phyloP scores from a whole-genome alignment of 1,140 invertebrate genomes.

The Eriocheir sinensis region DNA sequence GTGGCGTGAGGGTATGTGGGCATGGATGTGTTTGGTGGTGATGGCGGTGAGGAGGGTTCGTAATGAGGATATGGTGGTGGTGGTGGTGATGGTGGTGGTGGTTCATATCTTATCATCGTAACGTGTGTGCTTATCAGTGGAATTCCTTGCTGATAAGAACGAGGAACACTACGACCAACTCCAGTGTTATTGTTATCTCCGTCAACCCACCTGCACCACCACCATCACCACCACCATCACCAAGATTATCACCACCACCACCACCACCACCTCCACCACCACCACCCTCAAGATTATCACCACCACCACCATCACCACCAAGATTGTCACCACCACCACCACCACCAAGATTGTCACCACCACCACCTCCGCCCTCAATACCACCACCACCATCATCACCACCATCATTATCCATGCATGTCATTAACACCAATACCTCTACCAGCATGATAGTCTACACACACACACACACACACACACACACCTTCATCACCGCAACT shows the following conservation, averaged over 20 bases:
- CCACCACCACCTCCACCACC: neutral
- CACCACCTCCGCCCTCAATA: neutral
- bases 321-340: neutral
- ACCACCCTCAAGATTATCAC: neutral
- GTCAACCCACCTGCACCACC: neutral
- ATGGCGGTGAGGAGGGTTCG: neutral
- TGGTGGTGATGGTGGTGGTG: neutral
- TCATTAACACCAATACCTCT: slow-evolving; percentile 3
- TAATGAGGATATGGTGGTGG: neutral
- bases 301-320: neutral
- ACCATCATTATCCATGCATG: neutral
- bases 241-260: neutral
- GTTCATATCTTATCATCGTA: slow-evolving; percentile 12
- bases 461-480: slow-evolving; percentile 10
- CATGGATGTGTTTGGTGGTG: neutral
- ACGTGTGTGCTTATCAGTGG: neutral
- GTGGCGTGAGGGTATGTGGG: too few relatives aligned
- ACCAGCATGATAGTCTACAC: neutral
- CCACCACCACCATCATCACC: slow-evolving; percentile 27
- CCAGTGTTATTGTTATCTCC: neutral
- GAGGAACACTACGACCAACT: neutral
- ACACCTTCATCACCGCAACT: neutral
- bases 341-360: neutral
- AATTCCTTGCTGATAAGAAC: slow-evolving; percentile 11
- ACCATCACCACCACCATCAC: neutral